Evolutionary conservation across 2,888 invertebrate species (phyloP).

Genomic region (Deilephila elpenor): DNA sequence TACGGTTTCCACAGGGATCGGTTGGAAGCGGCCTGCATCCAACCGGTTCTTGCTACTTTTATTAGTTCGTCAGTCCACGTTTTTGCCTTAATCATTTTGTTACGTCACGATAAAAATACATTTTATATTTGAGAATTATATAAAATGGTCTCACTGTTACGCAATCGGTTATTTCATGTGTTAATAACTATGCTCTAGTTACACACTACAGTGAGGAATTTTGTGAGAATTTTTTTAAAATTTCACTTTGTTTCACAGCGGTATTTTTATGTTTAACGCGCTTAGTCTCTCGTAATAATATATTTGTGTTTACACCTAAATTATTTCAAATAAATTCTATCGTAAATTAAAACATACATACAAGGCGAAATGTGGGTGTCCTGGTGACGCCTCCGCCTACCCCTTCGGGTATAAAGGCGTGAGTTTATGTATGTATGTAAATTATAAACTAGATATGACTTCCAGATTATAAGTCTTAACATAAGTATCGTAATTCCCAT

Average conservation of each 20-base stretch:
- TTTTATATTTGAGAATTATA: not conserved
- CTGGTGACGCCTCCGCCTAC: too few relatives aligned
- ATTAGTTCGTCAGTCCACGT: too few relatives aligned
- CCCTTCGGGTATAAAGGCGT: too few relatives aligned
- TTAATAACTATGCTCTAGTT: constrained; percentile 13
- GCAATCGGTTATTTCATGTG: constrained; percentile 4
- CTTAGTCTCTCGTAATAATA: not conserved
- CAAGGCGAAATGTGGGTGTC: too few relatives aligned
- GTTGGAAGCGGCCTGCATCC: too few relatives aligned
- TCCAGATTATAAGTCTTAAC: too few relatives aligned
- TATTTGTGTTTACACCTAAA: not conserved
- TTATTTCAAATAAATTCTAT: not conserved
- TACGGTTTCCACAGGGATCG: too few relatives aligned
- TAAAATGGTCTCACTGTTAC: not conserved
- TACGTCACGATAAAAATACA: not conserved
- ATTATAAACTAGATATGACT: too few relatives aligned
- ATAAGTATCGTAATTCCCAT: too few relatives aligned
- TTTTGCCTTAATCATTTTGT: not conserved
- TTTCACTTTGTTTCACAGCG: not conserved
- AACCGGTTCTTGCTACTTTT: too few relatives aligned
- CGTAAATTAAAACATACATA: too few relatives aligned
- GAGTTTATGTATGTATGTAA: too few relatives aligned
- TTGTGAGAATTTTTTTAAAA: not conserved
- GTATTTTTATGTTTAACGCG: not conserved
- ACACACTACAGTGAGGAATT: not conserved